Evolutionary conservation across 2,797 vertebrate species (phyloP).

Genomic region (Anabacerthia variegaticeps): DNA sequence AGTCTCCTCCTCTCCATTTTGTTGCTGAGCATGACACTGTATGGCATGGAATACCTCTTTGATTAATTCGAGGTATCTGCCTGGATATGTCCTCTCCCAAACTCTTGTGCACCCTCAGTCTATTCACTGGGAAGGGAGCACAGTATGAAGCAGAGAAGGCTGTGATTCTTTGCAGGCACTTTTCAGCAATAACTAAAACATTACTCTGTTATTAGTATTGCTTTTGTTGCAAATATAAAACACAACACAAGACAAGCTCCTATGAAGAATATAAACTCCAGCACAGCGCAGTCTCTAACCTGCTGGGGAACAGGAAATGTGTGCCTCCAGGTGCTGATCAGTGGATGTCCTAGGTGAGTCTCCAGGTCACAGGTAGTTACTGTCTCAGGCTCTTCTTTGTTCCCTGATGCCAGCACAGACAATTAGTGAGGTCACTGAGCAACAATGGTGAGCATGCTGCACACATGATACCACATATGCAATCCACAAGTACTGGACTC

Average conservation of each 20-base stretch:
- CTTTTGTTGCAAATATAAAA: not conserved
- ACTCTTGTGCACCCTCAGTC: not conserved
- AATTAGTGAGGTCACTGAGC: not conserved
- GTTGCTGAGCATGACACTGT: not conserved
- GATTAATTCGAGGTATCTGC: not conserved
- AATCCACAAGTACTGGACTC: not conserved
- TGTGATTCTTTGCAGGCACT: not conserved
- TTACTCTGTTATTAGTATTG: not conserved
- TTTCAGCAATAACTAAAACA: not conserved
- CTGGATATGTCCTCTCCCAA: not conserved
- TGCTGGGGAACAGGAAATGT: rapidly evolving
- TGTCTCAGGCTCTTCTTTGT: not conserved
- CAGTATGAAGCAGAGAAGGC: not conserved
- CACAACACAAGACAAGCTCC: not conserved
- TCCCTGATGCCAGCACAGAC: not conserved
- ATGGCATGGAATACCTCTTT: not conserved
- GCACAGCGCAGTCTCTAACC: not conserved
- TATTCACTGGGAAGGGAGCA: not conserved
- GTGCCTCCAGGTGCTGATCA: rapidly evolving
- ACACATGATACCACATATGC: not conserved
- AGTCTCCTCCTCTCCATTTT: not conserved
- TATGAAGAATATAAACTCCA: not conserved
- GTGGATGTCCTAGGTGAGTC: not conserved
- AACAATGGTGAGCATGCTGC: not conserved
- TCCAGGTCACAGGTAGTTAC: not conserved